These are phyloP conservation scores for Coracias cyanogaster DNA, from an alignment of 2,797 vertebrate genomes.

Conservation along the genomic window DNA sequence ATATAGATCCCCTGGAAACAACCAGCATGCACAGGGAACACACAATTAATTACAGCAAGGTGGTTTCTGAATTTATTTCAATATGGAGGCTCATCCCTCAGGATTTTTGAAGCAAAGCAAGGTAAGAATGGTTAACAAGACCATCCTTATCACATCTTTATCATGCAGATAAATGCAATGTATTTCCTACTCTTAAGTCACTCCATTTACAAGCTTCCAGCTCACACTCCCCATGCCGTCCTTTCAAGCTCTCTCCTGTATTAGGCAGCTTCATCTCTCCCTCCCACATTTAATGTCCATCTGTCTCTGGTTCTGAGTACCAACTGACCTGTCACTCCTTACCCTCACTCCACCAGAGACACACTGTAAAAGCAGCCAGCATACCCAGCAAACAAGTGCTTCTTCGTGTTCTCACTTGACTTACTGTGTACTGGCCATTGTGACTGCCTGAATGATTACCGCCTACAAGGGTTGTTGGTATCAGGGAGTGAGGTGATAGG, in stretches of 20 bases:
- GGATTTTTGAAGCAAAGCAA: background rate
- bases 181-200: background rate
- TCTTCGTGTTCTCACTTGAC: background rate
- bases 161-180: background rate
- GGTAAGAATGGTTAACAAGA: background rate
- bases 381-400: background rate
- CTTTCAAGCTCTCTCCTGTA: background rate
- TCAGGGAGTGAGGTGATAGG: background rate
- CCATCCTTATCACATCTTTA: background rate
- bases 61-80: background rate
- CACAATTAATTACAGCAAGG: background rate
- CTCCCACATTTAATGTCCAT: background rate
- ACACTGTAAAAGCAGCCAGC: background rate
- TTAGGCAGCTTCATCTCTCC: background rate
- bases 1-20: background rate
- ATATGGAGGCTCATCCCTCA: background rate
- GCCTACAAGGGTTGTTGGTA: background rate
- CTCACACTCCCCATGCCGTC: background rate
- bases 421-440: background rate
- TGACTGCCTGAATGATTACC: background rate
- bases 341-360: background rate
- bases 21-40: background rate
- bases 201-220: background rate
- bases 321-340: background rate
- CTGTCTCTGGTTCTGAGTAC: background rate